Evolutionary conservation across 2,888 invertebrate species (phyloP), one percentile per base, ranked within the genome.

Genomic region (Mesodorylaimus sp.): DNA sequence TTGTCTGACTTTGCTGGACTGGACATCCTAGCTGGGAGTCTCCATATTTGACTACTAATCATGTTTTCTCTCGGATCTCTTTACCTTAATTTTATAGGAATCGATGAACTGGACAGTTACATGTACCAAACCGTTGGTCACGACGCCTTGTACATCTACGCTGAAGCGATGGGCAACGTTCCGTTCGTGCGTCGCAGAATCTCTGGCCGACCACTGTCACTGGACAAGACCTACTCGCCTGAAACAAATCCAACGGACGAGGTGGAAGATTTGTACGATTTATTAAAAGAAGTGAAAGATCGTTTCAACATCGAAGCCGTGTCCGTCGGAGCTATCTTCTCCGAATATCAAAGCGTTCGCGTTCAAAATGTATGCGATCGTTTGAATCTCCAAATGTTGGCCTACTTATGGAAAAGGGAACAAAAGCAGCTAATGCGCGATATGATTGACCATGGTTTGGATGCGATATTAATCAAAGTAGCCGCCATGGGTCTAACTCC

Each of bases 81-180:
- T n/a, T n/a, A n/a, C n/a, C n/a, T n/a, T n/a, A n/a, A n/a, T 32
- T 21, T 32, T 45, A 16, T 29, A 27, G n/a, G 21, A 37, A 38
- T 67, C 80, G 83, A 83, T 76, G 91, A 91, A 69, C 67, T 88
- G 61, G 91, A 93, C 70, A 89, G 89, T 66, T 95, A 85, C 67
- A 99, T 99, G 97, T 97, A 93, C 68, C 97, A 99, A 74, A 91
- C 91, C 47, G 95, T 97, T 50, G 97, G 95, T 1, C 86, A 89
- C 67, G 85, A 91, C 73, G 88, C 86, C 21, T 81, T 97, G 56
- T 80, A 81, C 56, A 60, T 64, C 26, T 84, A 91, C 67, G 85
- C 89, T 26, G 81, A 87, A 68, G 93, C 97, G 1, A 83, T 93
- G 80, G 83, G 77, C 2, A 19, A 51, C 7, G 69, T 97, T 52